These are phyloP conservation scores for Chelon labrosus DNA, from an alignment of 2,797 vertebrate genomes.

Conservation along the genomic window DNA sequence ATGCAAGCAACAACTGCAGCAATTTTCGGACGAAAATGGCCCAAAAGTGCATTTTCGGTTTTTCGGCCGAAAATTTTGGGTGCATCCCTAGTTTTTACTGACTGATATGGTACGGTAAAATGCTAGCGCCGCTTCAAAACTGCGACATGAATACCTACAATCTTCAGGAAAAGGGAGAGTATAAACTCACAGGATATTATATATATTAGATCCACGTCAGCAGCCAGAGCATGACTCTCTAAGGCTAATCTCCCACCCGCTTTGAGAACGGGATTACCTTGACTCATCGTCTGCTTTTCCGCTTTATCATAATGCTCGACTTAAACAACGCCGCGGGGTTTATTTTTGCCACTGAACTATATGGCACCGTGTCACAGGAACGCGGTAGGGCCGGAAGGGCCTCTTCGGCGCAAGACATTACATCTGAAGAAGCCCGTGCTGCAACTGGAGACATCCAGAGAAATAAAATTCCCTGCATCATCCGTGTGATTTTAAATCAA, in stretches of 20 bases:
- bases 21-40: no score
- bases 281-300: slow-evolving; percentile 29
- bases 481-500: no score
- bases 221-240: neutral
- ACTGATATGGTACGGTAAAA: no score
- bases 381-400: neutral
- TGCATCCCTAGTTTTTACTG: no score
- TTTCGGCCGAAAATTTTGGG: no score
- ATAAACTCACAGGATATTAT: no score
- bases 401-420: neutral
- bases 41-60: no score
- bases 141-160: no score
- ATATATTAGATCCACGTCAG: neutral
- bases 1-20: no score
- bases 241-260: no score
- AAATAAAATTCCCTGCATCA: slow-evolving; percentile 2
- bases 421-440: neutral
- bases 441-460: neutral
- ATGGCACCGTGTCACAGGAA: neutral
- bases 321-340: slow-evolving; percentile 4
- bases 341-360: neutral
- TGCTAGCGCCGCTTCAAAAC: no score
- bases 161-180: no score
- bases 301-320: slow-evolving; percentile 11
- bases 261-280: slow-evolving; percentile 21